Evolutionary conservation across 1,140 invertebrate species (phyloP), one percentile per base, ranked within the genome.

Genomic region (Diuraphis noxia): DNA sequence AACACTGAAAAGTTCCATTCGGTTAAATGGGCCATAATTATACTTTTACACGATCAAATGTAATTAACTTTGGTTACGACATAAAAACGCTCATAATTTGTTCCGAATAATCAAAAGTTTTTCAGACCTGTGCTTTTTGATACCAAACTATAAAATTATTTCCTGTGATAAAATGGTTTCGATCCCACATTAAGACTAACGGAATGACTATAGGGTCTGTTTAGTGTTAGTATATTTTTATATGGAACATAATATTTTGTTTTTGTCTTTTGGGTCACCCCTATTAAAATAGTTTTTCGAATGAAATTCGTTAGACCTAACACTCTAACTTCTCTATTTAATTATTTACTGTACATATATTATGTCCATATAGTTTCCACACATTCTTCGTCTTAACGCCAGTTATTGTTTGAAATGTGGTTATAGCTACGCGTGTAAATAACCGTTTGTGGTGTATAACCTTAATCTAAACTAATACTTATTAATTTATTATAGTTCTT

Each of bases 41-140:
- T n/a, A 72, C 56, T 72, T 72, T 72, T n/a, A 72, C 30, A 72
- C 30, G 56, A n/a, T 72, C 10, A 72, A 72, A 72, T 72, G 56
- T 72, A 72, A 72, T 72, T 72, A 72, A 72, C 56, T 72, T 72
- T 72, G 56, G 56, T 72, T 72, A 72, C 56, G n/a, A n/a, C 30
- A 17, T 72, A 72, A 72, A 72, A 72, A 72, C 56, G 17, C 56
- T 72, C 30, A 72, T 72, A 72, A 72, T 72, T 72, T n/a, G 56
- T n/a, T 63, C 13, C 56, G 56, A 72, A 72, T 72, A 72, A 72
- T 72, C 56, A 72, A 72, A 72, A 72, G 56, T 72, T 72, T 72
- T n/a, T 10, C n/a, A n/a, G n/a, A 72, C 56, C 56, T 34, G 56
- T 72, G 56, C 56, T 5, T 72, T 63, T 72, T 72, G 56, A 72